Conservation (phyloP, 2,888 invertebrate genomes). For the Neria commutata region DNA sequence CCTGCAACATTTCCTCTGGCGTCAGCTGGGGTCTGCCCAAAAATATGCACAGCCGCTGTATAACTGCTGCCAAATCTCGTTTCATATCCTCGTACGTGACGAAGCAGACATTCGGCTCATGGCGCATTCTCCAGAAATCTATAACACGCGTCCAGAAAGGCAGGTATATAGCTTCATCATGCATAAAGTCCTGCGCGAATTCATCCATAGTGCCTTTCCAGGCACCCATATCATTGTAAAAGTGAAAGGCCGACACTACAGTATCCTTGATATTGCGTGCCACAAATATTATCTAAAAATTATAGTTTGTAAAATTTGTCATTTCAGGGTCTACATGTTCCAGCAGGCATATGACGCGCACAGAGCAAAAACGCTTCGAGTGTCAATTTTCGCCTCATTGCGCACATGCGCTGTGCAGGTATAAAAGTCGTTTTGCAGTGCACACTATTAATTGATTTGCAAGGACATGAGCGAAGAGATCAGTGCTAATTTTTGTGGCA, state of each 20-base stretch:
- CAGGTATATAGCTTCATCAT: constrained; percentile 27
- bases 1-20: constrained; percentile 1
- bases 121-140: constrained; percentile 41
- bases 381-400: no score
- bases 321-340: no score
- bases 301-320: no score
- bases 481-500: no score
- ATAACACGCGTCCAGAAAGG: constrained; percentile 38
- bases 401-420: no score
- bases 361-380: no score
- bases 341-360: no score
- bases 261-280: constrained; percentile 84
- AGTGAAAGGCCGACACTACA: constrained; percentile 77
- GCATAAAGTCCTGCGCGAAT: constrained; percentile 30
- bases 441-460: no score
- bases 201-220: constrained; percentile 53
- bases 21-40: constrained; percentile 19
- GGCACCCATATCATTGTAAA: constrained; percentile 69
- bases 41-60: constrained; percentile 24
- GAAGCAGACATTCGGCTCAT: constrained; percentile 37
- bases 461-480: no score
- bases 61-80: constrained; percentile 26
- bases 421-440: no score
- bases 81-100: constrained; percentile 43
- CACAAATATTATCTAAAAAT: constrained; percentile 70